phyloP scores from a whole-genome alignment of 2,888 invertebrate species.

The Aporophyla nigra region DNA sequence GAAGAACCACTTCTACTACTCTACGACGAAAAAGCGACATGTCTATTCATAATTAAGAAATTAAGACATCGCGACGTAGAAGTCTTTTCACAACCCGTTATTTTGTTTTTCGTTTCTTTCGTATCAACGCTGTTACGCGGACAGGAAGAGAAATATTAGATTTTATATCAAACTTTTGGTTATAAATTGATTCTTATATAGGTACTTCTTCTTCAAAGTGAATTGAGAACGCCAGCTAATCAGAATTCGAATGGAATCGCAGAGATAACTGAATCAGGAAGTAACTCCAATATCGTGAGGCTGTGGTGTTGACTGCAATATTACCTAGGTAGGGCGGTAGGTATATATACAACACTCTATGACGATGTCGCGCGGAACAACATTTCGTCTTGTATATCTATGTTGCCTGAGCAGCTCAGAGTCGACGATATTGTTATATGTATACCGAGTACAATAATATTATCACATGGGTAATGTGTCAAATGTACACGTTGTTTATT shows the following conservation, averaged over 20 bases:
- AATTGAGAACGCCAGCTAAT: conserved; percentile 39
- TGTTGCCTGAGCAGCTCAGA: neutral
- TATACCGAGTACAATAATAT: conserved; percentile 26
- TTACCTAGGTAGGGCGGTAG: neutral
- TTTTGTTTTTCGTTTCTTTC: neutral
- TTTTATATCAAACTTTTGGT: neutral
- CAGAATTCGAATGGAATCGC: conserved; percentile 30
- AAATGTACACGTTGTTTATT: conserved; percentile 12
- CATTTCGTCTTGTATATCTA: neutral
- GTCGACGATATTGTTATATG: conserved; percentile 6
- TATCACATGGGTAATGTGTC: conserved; percentile 8
- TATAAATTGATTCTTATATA: conserved; percentile 10
- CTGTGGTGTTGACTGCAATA: conserved; percentile 23
- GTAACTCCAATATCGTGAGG: conserved; percentile 27
- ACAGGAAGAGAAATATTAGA: neutral
- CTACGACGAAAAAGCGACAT: no score
- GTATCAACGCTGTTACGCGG: neutral
- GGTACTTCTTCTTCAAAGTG: conserved; percentile 2
- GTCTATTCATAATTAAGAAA: no score
- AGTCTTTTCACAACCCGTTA: neutral
- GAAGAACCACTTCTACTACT: no score
- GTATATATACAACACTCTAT: neutral
- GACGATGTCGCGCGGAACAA: conserved; percentile 2
- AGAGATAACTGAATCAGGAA: conserved; percentile 39
- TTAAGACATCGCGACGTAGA: no score